A percentile compares a stretch with the other conserved stretches of the same genome.
Evolutionary conservation across 2,797 vertebrate genomes (phyloP).

Genomic region (Brachymystax lenok): DNA sequence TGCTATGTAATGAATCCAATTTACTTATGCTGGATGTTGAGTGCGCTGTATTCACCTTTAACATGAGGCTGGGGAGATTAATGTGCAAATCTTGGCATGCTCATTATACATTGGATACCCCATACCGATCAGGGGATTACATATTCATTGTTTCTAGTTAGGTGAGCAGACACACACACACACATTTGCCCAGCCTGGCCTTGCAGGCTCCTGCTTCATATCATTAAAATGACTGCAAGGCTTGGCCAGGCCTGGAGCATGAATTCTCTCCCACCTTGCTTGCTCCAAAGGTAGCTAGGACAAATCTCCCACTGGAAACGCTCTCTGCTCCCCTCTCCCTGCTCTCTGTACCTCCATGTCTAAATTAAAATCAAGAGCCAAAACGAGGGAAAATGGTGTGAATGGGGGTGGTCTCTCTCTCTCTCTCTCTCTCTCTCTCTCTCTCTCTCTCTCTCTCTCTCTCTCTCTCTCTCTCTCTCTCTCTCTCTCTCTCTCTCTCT

Average conservation of each 20-base stretch:
- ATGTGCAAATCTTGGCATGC: slow-evolving; percentile 6
- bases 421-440: no score
- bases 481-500: background rate
- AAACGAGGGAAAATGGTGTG: slow-evolving; percentile 33
- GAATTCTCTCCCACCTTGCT: slow-evolving; percentile 46
- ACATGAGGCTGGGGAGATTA: slow-evolving; percentile 3
- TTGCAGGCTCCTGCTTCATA: background rate
- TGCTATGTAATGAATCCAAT: background rate
- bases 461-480: no score
- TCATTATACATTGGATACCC: slow-evolving; percentile 20
- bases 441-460: no score
- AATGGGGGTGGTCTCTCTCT: slow-evolving; percentile 31
- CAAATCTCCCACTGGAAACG: slow-evolving; percentile 67
- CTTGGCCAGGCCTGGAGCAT: slow-evolving; percentile 15
- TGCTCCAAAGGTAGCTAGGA: slow-evolving; percentile 61
- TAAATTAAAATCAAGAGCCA: slow-evolving; percentile 69
- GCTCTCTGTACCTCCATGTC: slow-evolving; percentile 52
- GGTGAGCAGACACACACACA: slow-evolving; percentile 17
- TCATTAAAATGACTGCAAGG: slow-evolving; percentile 12
- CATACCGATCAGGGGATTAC: slow-evolving; percentile 22
- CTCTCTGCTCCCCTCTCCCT: background rate
- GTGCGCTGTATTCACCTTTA: slow-evolving; percentile 5
- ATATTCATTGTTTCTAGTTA: slow-evolving; percentile 41
- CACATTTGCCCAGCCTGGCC: slow-evolving; percentile 1
- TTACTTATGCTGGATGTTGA: background rate